Conservation (phyloP, 1,140 invertebrate genomes). For the Aphaenogaster rudis region DNA sequence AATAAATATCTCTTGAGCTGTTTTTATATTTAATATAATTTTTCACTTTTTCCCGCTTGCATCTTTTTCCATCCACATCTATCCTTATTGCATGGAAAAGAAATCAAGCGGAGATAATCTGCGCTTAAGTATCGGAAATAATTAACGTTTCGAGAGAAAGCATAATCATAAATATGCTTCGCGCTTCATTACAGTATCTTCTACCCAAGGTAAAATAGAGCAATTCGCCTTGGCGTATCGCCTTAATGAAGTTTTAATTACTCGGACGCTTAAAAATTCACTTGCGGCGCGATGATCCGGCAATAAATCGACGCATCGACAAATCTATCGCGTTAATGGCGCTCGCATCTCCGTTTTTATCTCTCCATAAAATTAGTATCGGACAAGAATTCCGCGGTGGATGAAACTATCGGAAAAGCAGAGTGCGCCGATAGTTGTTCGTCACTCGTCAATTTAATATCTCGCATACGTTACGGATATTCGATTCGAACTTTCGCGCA, state of each 20-base stretch:
- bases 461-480: slow-evolving; percentile 66
- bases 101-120: slow-evolving; percentile 47
- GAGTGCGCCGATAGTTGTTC: slow-evolving; percentile 42
- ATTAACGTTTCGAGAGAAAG: slow-evolving; percentile 55
- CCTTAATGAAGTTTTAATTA: slow-evolving; percentile 62
- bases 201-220: slow-evolving; percentile 21
- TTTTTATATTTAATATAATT: not conserved
- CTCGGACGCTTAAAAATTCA: slow-evolving; percentile 39
- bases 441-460: slow-evolving; percentile 74
- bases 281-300: slow-evolving; percentile 15
- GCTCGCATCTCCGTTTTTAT: not conserved
- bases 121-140: slow-evolving; percentile 61
- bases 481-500: slow-evolving; percentile 72
- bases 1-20: not conserved
- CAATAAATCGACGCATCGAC: slow-evolving; percentile 28
- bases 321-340: slow-evolving; percentile 26
- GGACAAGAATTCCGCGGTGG: slow-evolving; percentile 47
- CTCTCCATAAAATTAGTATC: slow-evolving; percentile 10
- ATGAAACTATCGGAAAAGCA: slow-evolving; percentile 55
- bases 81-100: slow-evolving; percentile 8
- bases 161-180: slow-evolving; percentile 57
- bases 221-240: slow-evolving; percentile 16
- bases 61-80: not conserved
- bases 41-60: not conserved
- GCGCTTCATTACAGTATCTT: slow-evolving; percentile 37